Conservation (phyloP, 2,113 vertebrate species). For the Myrmecobius fasciatus region DNA sequence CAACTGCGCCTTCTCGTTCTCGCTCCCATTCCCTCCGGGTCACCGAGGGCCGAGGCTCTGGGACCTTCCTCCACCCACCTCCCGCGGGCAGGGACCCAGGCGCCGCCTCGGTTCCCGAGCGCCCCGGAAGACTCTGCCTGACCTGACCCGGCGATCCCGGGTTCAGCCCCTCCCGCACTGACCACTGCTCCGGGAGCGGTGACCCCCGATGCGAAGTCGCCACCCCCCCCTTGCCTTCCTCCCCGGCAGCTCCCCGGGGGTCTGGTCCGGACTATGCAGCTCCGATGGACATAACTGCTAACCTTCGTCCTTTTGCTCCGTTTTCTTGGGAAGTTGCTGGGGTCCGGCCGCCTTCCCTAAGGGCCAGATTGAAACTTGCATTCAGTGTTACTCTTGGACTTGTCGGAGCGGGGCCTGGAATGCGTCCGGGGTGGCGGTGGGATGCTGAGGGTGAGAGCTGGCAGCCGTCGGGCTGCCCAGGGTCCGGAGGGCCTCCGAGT, state of each 20-base stretch:
- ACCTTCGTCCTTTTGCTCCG: too few relatives aligned
- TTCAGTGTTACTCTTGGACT: background rate
- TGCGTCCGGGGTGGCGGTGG: background rate
- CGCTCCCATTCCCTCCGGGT: too few relatives aligned
- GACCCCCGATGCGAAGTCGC: background rate
- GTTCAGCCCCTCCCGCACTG: background rate
- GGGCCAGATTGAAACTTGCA: too few relatives aligned
- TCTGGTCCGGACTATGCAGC: background rate
- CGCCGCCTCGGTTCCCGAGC: too few relatives aligned
- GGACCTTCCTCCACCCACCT: background rate
- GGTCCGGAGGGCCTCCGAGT: too few relatives aligned
- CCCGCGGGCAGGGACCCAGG: background rate
- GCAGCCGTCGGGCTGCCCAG: too few relatives aligned
- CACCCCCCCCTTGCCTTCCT: background rate
- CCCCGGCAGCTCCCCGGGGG: background rate
- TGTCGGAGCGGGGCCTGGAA: too few relatives aligned
- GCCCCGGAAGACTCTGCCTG: too few relatives aligned
- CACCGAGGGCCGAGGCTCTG: background rate
- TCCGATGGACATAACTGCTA: background rate
- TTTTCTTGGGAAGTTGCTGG: too few relatives aligned
- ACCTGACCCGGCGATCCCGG: background rate
- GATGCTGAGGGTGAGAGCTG: too few relatives aligned
- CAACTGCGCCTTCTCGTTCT: fast-evolving
- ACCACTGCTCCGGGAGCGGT: background rate
- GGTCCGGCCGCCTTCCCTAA: too few relatives aligned